Evolutionary conservation across 2,888 invertebrate genomes (phyloP), one percentile per base, ranked within the genome.

Genomic region (Agriotes lineatus): DNA sequence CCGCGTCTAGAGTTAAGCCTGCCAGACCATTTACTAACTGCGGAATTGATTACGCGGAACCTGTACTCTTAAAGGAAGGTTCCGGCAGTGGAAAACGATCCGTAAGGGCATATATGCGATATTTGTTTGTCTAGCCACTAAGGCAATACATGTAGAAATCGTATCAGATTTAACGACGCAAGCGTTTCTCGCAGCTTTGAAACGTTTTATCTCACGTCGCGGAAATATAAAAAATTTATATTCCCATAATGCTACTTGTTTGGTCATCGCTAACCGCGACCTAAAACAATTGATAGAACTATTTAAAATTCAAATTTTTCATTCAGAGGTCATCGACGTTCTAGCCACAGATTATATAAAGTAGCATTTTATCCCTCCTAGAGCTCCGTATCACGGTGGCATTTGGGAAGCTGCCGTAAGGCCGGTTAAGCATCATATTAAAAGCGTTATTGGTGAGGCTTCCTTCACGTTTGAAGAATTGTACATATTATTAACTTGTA

Each of bases 81-180:
- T 39, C 64, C 37, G 52, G 67, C 25, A 57, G 74, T 14, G 67
- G 66, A 2, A 48, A 42, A n/a, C 71, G 63, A 48, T 54, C 37
- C 9, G 50, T 37, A 6, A 75, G 75, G 45, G 57, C 67, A 2
- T 76, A 72, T 33, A 44, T 74, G 69, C 65, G 52, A 14, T 75
- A n/a, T 76, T 76, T 62, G 64, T 76, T 6, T 76, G 76, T 48
- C 65, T 76, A 19, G 59, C 61, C 2, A 76, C 71, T 6, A 74
- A 70, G 52, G 6, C 35, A 9, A 35, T 35, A 35, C 35, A 35
- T n/a, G n/a, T 35, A 9, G 35, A 35, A 35, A 2, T 35, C 9
- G 35, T 35, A 10, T 9, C 10, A 2, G 35, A 35, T 35, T n/a
- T 35, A 10, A 35, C 35, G 9, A 3, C 35, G 6, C 10, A 35